Base-by-base conservation (phyloP, 2,797 vertebrate genomes). In the Chaetophractus vellerosus region DNA sequence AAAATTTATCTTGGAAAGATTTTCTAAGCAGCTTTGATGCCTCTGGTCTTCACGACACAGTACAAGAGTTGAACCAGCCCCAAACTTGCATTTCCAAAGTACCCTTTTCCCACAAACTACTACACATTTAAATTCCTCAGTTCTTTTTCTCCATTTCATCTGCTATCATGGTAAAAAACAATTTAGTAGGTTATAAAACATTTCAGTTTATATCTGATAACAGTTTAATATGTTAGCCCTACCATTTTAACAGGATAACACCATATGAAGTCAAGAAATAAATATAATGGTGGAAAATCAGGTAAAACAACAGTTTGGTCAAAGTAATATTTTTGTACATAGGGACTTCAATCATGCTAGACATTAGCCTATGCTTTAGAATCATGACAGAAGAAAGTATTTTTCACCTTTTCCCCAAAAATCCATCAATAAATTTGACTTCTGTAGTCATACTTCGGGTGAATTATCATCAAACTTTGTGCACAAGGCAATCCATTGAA, bases 141-240 rank as follows among this genome's bases (percentile, higher is more conserved):
- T 68, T 14, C 6, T 79, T 75, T 59, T 36, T 57, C 64, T 33
- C 26, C 18, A 63, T 45, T 80, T 94, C 50, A 48, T 10, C 1
- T 23, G 59, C 2, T 55, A 72, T 16, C 31, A 74, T 21, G 28
- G 9, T 72, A 16, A 86, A 90, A 66, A 80, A 16, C 10, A 71
- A 86, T 55, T 28, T 41, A 57, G 28, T 31, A 45, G 2, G 4
- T 57, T 69, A 88, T 16, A n/a, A 90, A 45, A 41, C 5, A 38
- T 72, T 61, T 93, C n/a, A 90, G 64, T 33, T 91, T 69, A 52
- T 36, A 87, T 71, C 21, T 48, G 21, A 26, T 85, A n/a, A 71
- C 9, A 79, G 0, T 78, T 90, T 84, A 72, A 52, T 50, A 59
- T 19, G 31, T 21, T 52, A 75, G 2, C 4, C 21, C 48, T 48